Evolutionary conservation across 2,888 invertebrate genomes (phyloP), one percentile per base, ranked within the genome.

Genomic region (Hydroisotoma schaefferi): DNA sequence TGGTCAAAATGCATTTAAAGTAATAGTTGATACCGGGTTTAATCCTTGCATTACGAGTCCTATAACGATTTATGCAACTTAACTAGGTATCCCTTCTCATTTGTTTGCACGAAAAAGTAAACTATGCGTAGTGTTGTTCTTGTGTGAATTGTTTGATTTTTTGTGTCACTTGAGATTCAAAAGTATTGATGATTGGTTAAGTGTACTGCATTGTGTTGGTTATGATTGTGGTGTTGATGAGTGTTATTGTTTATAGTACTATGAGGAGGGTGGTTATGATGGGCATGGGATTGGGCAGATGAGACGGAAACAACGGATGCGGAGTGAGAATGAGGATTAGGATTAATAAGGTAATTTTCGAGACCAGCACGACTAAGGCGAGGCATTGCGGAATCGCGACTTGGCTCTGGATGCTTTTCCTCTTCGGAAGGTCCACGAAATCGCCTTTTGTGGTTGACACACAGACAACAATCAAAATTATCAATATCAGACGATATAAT

Each of bases 311-410:
- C 53, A 49, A 59, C 55, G 47, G 65, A 58, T 44, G 57, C 55
- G 47, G 65, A 58, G 44, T 64, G 59, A 55, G 62, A 68, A 28
- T 59, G 55, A 40, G 57, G 55, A 52, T 57, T 49, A 49, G 68
- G 69, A 63, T 68, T 67, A 33, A 70, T 65, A 65, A 69, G 68
- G 68, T 69, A 69, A 64, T 68, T 67, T 59, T 72, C 72, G 61
- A 72, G 70, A 63, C 70, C 70, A 63, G 70, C 69, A 63, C 72
- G 72, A 65, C 70, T 71, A 67, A 71, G 68, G 49, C 72, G 70
- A 59, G 70, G 71, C 61, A 64, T 55, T 52, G 68, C 68, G 47
- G 67, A 68, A 57, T 63, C 63, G 56, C 63, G 63, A 61, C 61
- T 61, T 55, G 68, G 63, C 62, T 67, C 65, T 59, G 64, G 67